Conservation (phyloP, 1,140 invertebrate species). For the Macrobrachium rosenbergii region DNA sequence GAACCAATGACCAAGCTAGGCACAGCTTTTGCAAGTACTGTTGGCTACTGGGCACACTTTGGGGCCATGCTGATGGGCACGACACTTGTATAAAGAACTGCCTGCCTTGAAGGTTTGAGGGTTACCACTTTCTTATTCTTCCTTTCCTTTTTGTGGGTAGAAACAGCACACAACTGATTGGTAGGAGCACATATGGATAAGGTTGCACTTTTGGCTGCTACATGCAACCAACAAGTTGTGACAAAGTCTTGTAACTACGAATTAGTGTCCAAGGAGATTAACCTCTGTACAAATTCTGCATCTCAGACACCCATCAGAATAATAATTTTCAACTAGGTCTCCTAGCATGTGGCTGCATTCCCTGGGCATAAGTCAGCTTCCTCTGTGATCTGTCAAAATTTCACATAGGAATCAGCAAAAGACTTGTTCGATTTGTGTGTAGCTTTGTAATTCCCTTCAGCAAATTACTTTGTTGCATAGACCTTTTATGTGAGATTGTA, state of each 20-base stretch:
- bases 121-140: background rate
- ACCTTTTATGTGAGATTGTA: too few species aligned
- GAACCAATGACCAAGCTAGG: too few species aligned
- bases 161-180: background rate
- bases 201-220: background rate
- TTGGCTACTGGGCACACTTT: background rate
- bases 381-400: background rate
- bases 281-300: background rate
- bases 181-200: background rate
- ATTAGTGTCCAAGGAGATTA: background rate
- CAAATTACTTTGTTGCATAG: background rate
- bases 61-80: background rate
- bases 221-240: too few species aligned
- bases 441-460: too few species aligned
- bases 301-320: background rate
- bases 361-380: background rate
- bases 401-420: background rate
- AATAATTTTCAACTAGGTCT: background rate
- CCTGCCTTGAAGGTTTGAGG: background rate
- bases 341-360: background rate
- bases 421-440: background rate
- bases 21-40: too few species aligned
- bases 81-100: too few species aligned
- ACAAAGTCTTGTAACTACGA: background rate
- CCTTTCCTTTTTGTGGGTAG: constrained; percentile 1